A percentile compares a stretch with the other conserved stretches of the same genome.
phyloP scores from a whole-genome alignment of 2,113 vertebrate species.

The Forbesichthys agassizii region DNA sequence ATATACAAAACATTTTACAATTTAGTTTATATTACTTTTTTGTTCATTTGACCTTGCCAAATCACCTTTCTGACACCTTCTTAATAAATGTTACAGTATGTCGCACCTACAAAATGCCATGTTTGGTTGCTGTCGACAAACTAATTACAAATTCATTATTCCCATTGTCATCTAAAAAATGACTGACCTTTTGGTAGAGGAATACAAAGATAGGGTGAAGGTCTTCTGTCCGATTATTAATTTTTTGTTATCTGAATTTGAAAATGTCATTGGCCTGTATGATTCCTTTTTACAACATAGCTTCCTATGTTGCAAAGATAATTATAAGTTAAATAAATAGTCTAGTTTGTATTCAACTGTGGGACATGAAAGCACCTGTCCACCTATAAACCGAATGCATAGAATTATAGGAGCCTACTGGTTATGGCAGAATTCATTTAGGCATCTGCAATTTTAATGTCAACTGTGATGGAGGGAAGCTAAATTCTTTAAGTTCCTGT shows the following conservation, averaged over 20 bases:
- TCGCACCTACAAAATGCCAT: constrained; percentile 68
- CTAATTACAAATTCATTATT: constrained; percentile 72
- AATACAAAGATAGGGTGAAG: constrained; percentile 59
- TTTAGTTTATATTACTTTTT: constrained; percentile 16
- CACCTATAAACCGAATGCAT: too few relatives aligned
- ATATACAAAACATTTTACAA: background rate
- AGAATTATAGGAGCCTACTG: too few relatives aligned
- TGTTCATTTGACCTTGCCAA: constrained; percentile 32
- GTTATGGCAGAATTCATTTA: too few relatives aligned
- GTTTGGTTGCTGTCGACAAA: constrained; percentile 58
- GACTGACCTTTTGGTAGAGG: constrained; percentile 67
- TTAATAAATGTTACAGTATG: constrained; percentile 45
- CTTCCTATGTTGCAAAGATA: background rate
- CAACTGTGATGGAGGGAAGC: too few relatives aligned
- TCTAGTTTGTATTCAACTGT: background rate
- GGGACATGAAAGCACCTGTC: constrained; percentile 14
- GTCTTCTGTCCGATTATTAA: constrained; percentile 47
- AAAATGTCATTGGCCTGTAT: constrained; percentile 73
- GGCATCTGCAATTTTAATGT: too few relatives aligned
- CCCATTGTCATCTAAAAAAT: constrained; percentile 68
- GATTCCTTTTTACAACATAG: constrained; percentile 21
- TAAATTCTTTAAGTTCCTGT: too few relatives aligned
- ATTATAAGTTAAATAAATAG: constrained; percentile 15
- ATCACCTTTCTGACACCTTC: constrained; percentile 24
- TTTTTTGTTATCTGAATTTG: constrained; percentile 71